These are phyloP conservation scores for Heteromormyrus szaboi DNA, from an alignment of 2,797 vertebrate genomes.

Conservation along the genomic window DNA sequence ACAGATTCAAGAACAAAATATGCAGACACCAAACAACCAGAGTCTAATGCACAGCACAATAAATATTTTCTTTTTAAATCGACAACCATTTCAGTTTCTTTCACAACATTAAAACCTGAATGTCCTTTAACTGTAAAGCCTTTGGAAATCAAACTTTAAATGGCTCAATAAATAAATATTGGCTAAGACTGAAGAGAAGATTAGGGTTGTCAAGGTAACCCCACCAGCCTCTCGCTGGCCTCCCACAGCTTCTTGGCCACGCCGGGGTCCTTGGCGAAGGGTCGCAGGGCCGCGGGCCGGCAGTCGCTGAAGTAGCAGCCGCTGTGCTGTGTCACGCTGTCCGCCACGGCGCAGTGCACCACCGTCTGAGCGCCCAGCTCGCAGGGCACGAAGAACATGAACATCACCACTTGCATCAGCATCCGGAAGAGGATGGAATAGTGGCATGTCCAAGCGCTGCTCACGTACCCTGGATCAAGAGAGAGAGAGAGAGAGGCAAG, in stretches of 20 bases:
- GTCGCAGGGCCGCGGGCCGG: slow-evolving; percentile 48
- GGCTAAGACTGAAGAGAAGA: too few relatives aligned
- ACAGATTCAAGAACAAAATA: not conserved
- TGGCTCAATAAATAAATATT: not conserved
- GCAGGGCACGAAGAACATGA: slow-evolving; percentile 68
- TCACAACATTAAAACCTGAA: not conserved
- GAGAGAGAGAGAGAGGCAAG: not conserved
- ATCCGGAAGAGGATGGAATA: slow-evolving; percentile 66
- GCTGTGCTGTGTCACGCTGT: slow-evolving; percentile 55
- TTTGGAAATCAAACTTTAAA: not conserved
- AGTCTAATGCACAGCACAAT: not conserved
- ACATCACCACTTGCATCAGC: slow-evolving; percentile 68
- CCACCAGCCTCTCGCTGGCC: slow-evolving; percentile 70
- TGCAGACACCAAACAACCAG: not conserved
- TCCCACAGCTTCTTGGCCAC: slow-evolving; percentile 76
- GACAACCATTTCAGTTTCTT: not conserved
- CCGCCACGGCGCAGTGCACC: slow-evolving; percentile 63
- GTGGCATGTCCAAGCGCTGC: slow-evolving; percentile 65
- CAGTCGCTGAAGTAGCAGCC: slow-evolving; percentile 70
- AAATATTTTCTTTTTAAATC: not conserved
- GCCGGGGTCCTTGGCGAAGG: slow-evolving; percentile 63
- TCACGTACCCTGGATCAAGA: slow-evolving; percentile 59
- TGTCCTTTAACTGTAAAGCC: not conserved
- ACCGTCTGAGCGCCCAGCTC: slow-evolving; percentile 68
- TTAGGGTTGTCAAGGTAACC: slow-evolving; percentile 46